A percentile compares a stretch with the other conserved stretches of the same genome.
These are phyloP conservation scores for Casuarius casuarius DNA, from an alignment of 2,113 vertebrate species.

Conservation along the genomic window DNA sequence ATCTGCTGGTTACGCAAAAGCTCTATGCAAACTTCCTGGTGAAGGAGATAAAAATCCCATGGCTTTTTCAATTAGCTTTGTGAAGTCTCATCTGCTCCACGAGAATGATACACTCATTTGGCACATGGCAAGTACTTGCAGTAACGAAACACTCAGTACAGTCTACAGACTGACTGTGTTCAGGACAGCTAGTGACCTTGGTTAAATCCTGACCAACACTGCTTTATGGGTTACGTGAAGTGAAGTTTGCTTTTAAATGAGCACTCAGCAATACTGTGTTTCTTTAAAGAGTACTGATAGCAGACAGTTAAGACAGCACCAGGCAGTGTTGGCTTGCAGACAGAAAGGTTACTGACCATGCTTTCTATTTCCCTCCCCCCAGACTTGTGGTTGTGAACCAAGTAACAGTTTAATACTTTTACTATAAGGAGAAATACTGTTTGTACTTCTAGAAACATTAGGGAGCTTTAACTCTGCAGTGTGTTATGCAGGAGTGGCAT, in stretches of 20 bases:
- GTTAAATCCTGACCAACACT: constrained; percentile 4
- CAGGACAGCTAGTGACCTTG: background rate
- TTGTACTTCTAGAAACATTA: background rate
- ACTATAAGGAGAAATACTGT: background rate
- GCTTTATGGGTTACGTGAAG: background rate
- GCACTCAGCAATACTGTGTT: background rate
- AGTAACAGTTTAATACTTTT: background rate
- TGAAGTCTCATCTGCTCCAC: background rate
- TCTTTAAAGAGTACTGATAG: background rate
- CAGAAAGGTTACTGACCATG: background rate
- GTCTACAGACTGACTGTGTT: background rate
- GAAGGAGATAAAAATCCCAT: constrained; percentile 18
- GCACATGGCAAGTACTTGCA: background rate
- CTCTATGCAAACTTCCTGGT: constrained; percentile 61
- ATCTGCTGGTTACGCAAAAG: constrained; percentile 28
- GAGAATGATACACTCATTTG: background rate
- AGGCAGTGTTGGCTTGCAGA: background rate
- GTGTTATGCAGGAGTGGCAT: background rate
- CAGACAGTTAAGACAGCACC: background rate
- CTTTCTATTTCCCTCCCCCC: background rate
- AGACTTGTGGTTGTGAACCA: background rate
- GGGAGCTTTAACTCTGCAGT: background rate
- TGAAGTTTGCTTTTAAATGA: background rate
- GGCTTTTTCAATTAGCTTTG: constrained; percentile 33
- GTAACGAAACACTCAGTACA: background rate